Base-by-base conservation (phyloP, 1,140 invertebrate genomes). In the Listronotus bonariensis region DNA sequence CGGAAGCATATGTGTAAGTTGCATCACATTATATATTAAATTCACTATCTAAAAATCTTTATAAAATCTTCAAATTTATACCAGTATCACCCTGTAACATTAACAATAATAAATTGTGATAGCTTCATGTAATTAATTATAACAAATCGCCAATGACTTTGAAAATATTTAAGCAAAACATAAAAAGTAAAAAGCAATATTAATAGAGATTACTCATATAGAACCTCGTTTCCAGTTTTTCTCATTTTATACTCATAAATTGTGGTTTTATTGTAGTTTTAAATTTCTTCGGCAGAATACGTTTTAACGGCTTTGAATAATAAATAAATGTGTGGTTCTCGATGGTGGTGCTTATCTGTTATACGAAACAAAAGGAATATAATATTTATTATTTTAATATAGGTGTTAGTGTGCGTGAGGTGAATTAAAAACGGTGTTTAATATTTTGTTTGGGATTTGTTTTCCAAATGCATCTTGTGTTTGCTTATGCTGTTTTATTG, bases 371-470 rank as follows among this genome's bases (percentile, higher is more conserved):
- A 49, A 49, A 49, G 15, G 20, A 49, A 20, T 20, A 49, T 3
- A 31, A 49, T 49, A 20, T 20, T 49, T 49, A 49, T 26, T 49
- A 49, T 20, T 20, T 49, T 49, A 49, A 49, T 49, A 49, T 20
- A 20, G 20, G 46, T 31, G 20, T 20, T n/a, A 11, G 9, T 18
- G 8, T 20, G 17, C 10, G 5, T 49, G 46, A 46, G 43, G 17
- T 17, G 15, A 49, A 20, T 49, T 20, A 49, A 10, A 49, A 49
- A 15, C 42, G 14, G 42, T 45, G 34, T 36, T 36, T 36, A 36
- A 46, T 46, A 46, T 46, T 46, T 46, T 14, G n/a, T 46, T 46
- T 18, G 2, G 20, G 20, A 46, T 11, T 46, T 14, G 6, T 18
- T 26, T 9, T 42, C 12, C 41, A 6, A 42, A 3, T 14, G n/a